Conservation (phyloP, 2,113 vertebrate species). For the human region GRCh38 chr17:33030501-33031000, state of each 20-base stretch:
- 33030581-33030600: not conserved
- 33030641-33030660: not conserved
- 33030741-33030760: not conserved
- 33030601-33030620: not conserved
- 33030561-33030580: not conserved
- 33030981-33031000: not conserved
- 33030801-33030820: not conserved
- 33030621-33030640: not conserved
- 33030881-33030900: not conserved
- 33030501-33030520: not conserved
- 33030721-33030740: not conserved
- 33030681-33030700: not conserved
- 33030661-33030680: not conserved
- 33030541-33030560: not conserved
- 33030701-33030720: not conserved
- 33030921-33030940: not conserved
- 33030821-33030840: not conserved
- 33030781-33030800: not conserved
- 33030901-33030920: not conserved
- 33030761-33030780: not conserved
- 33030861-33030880: not conserved
- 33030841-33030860: not conserved
- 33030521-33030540: not conserved
- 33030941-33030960: not conserved
- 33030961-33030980: slow-evolving; percentile 9